Evolutionary conservation across 2,888 invertebrate species (phyloP).

Genomic region (Rugalucina vietnamica): DNA sequence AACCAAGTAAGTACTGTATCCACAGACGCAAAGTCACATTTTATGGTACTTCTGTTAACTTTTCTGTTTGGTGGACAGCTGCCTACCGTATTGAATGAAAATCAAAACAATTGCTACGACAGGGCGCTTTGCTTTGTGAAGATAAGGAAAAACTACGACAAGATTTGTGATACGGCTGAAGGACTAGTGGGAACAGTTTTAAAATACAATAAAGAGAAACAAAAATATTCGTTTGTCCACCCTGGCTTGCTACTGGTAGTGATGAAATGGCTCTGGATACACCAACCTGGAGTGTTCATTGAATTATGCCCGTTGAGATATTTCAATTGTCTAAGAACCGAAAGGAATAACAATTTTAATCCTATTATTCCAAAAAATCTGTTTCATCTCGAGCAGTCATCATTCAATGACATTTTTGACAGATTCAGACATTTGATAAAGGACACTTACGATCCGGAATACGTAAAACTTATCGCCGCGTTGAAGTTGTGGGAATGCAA

Average conservation of each 20-base stretch:
- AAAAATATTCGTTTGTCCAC: background rate
- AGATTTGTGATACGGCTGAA: background rate
- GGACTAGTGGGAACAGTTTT: background rate
- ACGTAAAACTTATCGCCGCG: slow-evolving; percentile 18
- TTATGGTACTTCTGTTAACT: slow-evolving; percentile 23
- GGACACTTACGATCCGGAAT: background rate
- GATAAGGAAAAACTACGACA: background rate
- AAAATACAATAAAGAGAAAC: background rate
- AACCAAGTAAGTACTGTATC: background rate
- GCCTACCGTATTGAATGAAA: slow-evolving; percentile 2
- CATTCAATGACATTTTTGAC: background rate
- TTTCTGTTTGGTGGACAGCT: slow-evolving; percentile 29
- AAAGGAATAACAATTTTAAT: background rate
- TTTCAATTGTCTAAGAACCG: background rate
- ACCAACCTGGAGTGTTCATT: background rate
- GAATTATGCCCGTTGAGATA: background rate
- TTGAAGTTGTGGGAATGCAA: slow-evolving; percentile 35
- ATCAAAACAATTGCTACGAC: background rate
- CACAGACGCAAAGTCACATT: background rate
- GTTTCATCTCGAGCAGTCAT: background rate
- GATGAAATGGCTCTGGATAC: background rate
- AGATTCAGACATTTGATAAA: slow-evolving; percentile 9
- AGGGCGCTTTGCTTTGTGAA: background rate
- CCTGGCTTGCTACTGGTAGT: background rate
- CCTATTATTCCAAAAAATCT: background rate